Percentiles rank a stretch among this genome's conserved stretches.
Evolutionary conservation across 2,888 invertebrate species (phyloP).

Genomic region (Acronicta alni): DNA sequence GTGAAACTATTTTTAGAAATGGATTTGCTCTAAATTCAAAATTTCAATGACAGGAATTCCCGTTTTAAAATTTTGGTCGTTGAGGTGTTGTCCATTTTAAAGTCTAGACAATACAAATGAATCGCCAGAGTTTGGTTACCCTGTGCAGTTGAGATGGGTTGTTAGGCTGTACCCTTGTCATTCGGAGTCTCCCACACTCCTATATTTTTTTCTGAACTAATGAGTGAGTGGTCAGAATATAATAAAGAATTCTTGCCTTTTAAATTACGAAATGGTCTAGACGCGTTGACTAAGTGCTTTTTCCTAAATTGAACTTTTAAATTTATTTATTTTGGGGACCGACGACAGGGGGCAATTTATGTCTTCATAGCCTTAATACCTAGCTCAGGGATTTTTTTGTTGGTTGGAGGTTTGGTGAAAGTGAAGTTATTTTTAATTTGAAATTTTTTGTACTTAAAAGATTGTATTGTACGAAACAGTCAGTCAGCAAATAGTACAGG

Average conservation of each 20-base stretch:
- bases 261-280: slow-evolving; percentile 51
- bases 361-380: slow-evolving; percentile 17
- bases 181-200: slow-evolving; percentile 47
- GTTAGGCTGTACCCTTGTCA: slow-evolving; percentile 52
- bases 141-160: slow-evolving; percentile 55
- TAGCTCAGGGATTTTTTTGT: slow-evolving; percentile 12
- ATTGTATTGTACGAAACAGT: too few species aligned
- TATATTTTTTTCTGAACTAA: slow-evolving; percentile 52
- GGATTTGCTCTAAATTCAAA: too few species aligned
- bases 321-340: slow-evolving; percentile 18
- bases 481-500: too few species aligned
- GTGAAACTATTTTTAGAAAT: too few species aligned
- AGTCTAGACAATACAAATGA: slow-evolving; percentile 42
- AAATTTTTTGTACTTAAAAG: too few species aligned
- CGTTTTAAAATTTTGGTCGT: too few species aligned
- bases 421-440: slow-evolving; percentile 12
- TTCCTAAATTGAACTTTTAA: slow-evolving; percentile 42
- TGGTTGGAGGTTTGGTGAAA: slow-evolving; percentile 4
- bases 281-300: slow-evolving; percentile 42
- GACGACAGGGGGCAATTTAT: slow-evolving; percentile 31
- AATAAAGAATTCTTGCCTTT: slow-evolving; percentile 44
- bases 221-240: slow-evolving; percentile 45
- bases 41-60: background rate
- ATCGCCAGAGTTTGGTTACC: slow-evolving; percentile 35
- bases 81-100: too few species aligned